These are phyloP conservation scores for Parapsyche elsis DNA, from an alignment of 1,140 invertebrate genomes.

Conservation along the genomic window DNA sequence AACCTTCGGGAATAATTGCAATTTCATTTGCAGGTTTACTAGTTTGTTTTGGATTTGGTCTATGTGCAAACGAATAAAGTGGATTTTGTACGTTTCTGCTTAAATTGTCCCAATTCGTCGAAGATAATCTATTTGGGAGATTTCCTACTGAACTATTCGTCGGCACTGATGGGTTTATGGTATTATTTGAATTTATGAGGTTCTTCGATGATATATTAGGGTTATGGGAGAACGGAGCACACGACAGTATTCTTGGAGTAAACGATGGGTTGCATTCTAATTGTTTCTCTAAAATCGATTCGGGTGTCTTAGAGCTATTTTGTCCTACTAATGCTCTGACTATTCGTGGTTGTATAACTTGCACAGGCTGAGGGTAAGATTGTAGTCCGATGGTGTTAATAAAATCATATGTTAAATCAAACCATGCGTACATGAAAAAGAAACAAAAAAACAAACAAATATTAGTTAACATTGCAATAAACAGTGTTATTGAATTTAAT, in stretches of 20 bases:
- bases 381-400: neutral
- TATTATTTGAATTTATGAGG: neutral
- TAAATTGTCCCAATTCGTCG: neutral
- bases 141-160: neutral
- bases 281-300: slow-evolving; percentile 63
- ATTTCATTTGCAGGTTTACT: neutral
- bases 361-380: slow-evolving; percentile 59
- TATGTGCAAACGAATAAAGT: neutral
- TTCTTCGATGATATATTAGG: slow-evolving; percentile 44
- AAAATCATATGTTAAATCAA: slow-evolving; percentile 13
- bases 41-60: neutral
- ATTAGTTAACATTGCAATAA: neutral
- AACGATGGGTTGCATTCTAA: slow-evolving; percentile 65
- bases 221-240: slow-evolving; percentile 64
- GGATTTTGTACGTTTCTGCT: neutral
- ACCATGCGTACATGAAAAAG: slow-evolving; percentile 52
- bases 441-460: slow-evolving; percentile 22
- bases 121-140: neutral
- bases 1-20: neutral
- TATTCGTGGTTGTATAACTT: slow-evolving; percentile 66
- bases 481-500: neutral
- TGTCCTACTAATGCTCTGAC: slow-evolving; percentile 60
- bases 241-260: slow-evolving; percentile 63
- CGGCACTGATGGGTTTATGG: neutral
- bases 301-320: slow-evolving; percentile 62